phyloP scores from a whole-genome alignment of 2,113 vertebrate genomes.

The Sminthopsis crassicaudata region DNA sequence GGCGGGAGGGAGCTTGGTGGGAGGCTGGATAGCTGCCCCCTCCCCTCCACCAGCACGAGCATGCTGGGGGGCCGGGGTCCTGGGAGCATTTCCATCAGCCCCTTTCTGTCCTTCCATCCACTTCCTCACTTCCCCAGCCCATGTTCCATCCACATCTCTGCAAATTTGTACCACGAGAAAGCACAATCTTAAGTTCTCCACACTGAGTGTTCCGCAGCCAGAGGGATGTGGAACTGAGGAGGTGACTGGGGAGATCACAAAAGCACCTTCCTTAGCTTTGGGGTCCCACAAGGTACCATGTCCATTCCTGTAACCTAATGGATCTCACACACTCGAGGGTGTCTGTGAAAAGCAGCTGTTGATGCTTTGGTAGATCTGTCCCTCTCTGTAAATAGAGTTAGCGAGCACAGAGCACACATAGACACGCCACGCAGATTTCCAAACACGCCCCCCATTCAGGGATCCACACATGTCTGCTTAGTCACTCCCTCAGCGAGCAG shows the following conservation, averaged over 20 bases:
- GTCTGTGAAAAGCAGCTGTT: too few relatives aligned
- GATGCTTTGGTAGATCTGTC: constrained; percentile 57
- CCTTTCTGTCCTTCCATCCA: too few relatives aligned
- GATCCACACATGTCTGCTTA: constrained; percentile 50
- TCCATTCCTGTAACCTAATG: constrained; percentile 26
- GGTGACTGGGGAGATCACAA: background rate
- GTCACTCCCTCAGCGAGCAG: constrained; percentile 4
- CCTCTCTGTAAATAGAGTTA: constrained; percentile 73
- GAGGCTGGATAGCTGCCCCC: background rate
- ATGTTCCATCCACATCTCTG: background rate
- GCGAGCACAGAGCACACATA: constrained; percentile 77
- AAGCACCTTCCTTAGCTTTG: constrained; percentile 13
- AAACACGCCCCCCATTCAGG: constrained; percentile 76
- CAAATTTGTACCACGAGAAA: background rate
- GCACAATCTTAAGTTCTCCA: background rate
- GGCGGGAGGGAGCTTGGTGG: background rate
- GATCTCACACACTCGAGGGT: constrained; percentile 6
- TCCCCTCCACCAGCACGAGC: background rate
- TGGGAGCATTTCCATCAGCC: background rate
- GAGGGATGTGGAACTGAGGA: background rate
- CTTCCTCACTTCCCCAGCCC: background rate
- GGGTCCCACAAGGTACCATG: constrained; percentile 17
- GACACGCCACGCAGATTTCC: constrained; percentile 11
- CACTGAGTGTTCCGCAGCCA: background rate
- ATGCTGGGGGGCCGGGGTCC: background rate